Base-by-base conservation (phyloP, 2,113 vertebrate species). In the Grammomys dolichurus region DNA sequence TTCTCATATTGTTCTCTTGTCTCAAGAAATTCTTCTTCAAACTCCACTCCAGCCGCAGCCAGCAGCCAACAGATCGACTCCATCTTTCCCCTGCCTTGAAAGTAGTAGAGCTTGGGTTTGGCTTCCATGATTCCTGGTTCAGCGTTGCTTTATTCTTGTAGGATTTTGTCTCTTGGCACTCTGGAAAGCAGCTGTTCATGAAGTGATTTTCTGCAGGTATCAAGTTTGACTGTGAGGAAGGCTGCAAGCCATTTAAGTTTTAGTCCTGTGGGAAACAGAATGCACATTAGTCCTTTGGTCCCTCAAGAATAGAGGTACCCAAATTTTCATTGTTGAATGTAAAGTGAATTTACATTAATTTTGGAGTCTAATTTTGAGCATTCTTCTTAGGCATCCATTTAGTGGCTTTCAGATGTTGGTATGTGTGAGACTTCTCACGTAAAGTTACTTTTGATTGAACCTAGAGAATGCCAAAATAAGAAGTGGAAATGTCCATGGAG, bases 191-290 rank as follows among this genome's bases (percentile, higher is more conserved):
- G 40, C 40, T 40, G 40, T 40, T 40, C 40, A 10, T 73, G 72
- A 97, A 81, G 69, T 70, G 19, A 87, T 84, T 96, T 95, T 91
- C 63, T 91, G 60, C 86, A 73, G 60, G 76, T 95, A 80, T 76
- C 56, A 95, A 81, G 76, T 86, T 95, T 43, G 93, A 19, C 26
- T 91, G 20, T 78, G 54, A 43, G 70, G 90, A 80, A 11, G 90
- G 40, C 87, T 33, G 75, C 73, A 89, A 88, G 33, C 8, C 26
- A 69, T 46, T 88, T 89, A 92, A 77, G 22, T 85, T 95, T 96
- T 89, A 96, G 40, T 96, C 7, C 16, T 63, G 12, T 86, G 70
- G 40, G 63, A 90, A 93, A 93, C 33, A 69, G 48, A 88, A 93
- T 77, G 51, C 40, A n/a, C 43, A 77, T 82, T 73, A 31, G 4